A percentile compares a stretch with the other conserved stretches of the same genome.
Evolutionary conservation across 2,797 vertebrate genomes (phyloP).

Genomic region (Botia kubotai): DNA sequence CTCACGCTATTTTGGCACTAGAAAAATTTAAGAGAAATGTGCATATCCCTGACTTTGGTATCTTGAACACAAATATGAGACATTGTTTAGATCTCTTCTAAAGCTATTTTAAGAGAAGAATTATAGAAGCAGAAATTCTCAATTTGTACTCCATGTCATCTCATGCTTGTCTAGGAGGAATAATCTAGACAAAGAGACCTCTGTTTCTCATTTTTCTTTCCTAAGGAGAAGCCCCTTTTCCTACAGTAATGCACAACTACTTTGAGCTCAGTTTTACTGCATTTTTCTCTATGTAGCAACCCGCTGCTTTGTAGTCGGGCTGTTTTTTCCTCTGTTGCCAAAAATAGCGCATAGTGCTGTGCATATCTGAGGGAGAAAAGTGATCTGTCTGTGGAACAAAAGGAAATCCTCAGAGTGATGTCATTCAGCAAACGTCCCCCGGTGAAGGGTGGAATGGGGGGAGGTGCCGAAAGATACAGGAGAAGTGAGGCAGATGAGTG

Average conservation of each 20-base stretch:
- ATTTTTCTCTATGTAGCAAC: constrained; percentile 30
- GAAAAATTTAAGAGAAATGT: no score
- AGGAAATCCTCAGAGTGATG: constrained; percentile 78
- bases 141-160: not conserved
- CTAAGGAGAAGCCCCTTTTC: constrained; percentile 5
- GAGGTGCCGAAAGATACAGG: constrained; percentile 20
- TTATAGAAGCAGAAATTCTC: not conserved
- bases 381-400: constrained; percentile 53
- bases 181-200: not conserved
- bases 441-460: constrained; percentile 34
- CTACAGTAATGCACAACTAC: not conserved
- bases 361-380: constrained; percentile 46
- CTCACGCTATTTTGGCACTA: no score
- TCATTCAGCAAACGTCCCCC: constrained; percentile 59
- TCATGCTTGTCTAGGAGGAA: constrained; percentile 2
- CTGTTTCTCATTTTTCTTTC: not conserved
- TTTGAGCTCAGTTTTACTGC: constrained; percentile 36
- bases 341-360: constrained; percentile 50
- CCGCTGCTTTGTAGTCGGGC: constrained; percentile 48
- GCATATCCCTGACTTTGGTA: no score
- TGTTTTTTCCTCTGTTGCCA: constrained; percentile 42
- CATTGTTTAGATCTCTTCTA: no score
- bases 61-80: no score
- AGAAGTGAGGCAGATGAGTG: constrained; percentile 12
- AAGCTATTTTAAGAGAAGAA: not conserved